Evolutionary conservation across 2,888 invertebrate species (phyloP), one percentile per base, ranked within the genome.

Genomic region (Podotricha telesiphe): DNA sequence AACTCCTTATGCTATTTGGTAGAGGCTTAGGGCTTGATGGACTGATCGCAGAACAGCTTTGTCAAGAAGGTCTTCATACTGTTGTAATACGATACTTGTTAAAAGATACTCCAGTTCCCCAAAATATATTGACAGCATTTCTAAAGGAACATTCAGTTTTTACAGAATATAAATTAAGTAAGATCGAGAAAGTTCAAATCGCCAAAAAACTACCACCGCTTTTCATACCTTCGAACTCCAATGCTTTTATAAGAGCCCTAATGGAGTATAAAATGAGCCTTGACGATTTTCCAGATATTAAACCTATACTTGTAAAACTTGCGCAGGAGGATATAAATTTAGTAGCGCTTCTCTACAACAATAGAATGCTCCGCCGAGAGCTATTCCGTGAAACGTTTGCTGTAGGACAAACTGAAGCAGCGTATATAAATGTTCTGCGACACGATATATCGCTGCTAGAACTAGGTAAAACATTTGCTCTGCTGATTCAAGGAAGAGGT

Each of bases 1-100:
- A 76, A 6, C 56, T 78, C 50, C 65, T 90, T 19, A 37, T 88
- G 17, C 71, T 80, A 10, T 87, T 87, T 65, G 85, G 80, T 0
- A 79, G 79, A 42, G 85, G 82, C 1, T 76, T 89, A 2, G 90
- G 89, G 0, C 74, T 89, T 5, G 86, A 89, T 66, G 90, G 89
- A 0, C 69, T 58, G 3, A 10, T 71, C 0, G 40, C 84, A 3
- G 80, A 82, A 61, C 82, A 80, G 0, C 67, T 79, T 0, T 90
- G 87, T 67, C 48, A 34, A 0, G 89, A 90, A 75, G 88, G 88
- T 1, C 72, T 90, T 15, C 89, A 90, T 58, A 83, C 85, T 0
- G 84, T 83, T 1, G 75, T 90, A 2, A 73, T 89, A 50, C 82
- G 87, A 1, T 75, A 81, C 13, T 69, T 90, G 19, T 58, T 89